Percentiles rank a stretch among this genome's conserved stretches.
These are phyloP conservation scores for Vultur gryphus DNA, from an alignment of 2,797 vertebrate species.

Conservation along the genomic window DNA sequence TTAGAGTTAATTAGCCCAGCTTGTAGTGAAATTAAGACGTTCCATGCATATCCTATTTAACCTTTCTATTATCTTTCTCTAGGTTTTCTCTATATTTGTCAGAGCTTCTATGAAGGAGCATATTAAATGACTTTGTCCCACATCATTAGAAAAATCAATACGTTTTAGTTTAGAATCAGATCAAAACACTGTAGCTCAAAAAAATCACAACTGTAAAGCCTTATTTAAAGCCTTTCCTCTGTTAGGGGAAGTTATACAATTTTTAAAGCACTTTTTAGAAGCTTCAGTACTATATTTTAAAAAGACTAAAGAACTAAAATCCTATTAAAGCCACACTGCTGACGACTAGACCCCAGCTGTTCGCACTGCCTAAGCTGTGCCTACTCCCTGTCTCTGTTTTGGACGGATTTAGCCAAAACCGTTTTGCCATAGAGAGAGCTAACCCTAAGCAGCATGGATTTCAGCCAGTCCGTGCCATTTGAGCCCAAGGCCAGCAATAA, in stretches of 20 bases:
- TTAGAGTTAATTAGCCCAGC: background rate
- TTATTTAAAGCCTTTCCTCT: background rate
- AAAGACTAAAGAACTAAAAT: background rate
- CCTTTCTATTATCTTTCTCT: background rate
- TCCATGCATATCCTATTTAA: background rate
- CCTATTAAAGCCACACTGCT: background rate
- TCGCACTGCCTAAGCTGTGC: fast-evolving
- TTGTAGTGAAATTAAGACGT: background rate
- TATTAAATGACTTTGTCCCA: background rate
- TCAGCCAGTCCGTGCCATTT: background rate
- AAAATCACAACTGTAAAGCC: background rate
- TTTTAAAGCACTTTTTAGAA: background rate
- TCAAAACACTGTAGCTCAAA: background rate
- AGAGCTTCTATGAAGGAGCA: background rate
- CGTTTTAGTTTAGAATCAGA: background rate
- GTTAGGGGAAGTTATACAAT: background rate
- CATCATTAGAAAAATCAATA: background rate
- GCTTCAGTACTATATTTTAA: background rate
- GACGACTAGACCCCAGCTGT: background rate
- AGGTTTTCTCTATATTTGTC: background rate
- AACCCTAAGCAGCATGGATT: background rate
- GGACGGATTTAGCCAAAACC: background rate
- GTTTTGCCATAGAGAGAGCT: background rate
- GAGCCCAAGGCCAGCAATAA: background rate
- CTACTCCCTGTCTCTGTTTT: background rate